A percentile compares a stretch with the other conserved stretches of the same genome.
These are phyloP conservation scores for Amphiprion clarkii DNA, from an alignment of 2,797 vertebrate species.

Conservation along the genomic window DNA sequence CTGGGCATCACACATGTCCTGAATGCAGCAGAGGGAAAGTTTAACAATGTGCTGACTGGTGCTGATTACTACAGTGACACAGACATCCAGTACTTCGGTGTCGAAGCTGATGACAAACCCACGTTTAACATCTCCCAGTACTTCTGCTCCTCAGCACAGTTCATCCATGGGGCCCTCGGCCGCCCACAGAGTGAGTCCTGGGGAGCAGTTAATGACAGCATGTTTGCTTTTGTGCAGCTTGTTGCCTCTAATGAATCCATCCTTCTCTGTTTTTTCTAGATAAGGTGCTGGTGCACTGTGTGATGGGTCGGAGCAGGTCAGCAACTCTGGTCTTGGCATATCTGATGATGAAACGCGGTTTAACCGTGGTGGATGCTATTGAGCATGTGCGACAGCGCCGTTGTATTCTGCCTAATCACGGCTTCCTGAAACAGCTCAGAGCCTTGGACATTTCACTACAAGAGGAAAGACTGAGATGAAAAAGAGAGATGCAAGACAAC, in stretches of 20 bases:
- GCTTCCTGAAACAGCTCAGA: constrained; percentile 94
- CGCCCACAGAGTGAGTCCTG: constrained; percentile 87
- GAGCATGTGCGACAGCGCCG: constrained; percentile 90
- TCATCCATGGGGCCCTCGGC: constrained; percentile 89
- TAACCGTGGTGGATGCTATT: constrained; percentile 92
- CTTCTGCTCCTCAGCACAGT: constrained; percentile 90
- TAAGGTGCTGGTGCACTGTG: constrained; percentile 95
- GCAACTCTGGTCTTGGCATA: constrained; percentile 92
- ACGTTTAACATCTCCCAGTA: constrained; percentile 91
- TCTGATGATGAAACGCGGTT: constrained; percentile 90
- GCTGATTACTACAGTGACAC: constrained; percentile 88
- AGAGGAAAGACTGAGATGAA: constrained; percentile 82
- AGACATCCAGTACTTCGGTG: constrained; percentile 89
- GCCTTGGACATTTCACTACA: constrained; percentile 90
- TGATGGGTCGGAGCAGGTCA: constrained; percentile 95
- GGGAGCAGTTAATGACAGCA: neutral
- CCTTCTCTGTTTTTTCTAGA: constrained; percentile 73
- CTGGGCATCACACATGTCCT: constrained; percentile 93
- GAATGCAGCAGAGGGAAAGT: constrained; percentile 91
- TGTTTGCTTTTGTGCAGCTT: neutral
- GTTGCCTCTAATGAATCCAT: neutral
- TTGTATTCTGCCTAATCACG: constrained; percentile 93
- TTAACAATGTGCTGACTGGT: constrained; percentile 92
- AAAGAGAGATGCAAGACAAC: constrained; percentile 51
- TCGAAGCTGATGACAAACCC: constrained; percentile 93